Conservation (phyloP, 2,113 vertebrate genomes). For the Bubo scandiacus region DNA sequence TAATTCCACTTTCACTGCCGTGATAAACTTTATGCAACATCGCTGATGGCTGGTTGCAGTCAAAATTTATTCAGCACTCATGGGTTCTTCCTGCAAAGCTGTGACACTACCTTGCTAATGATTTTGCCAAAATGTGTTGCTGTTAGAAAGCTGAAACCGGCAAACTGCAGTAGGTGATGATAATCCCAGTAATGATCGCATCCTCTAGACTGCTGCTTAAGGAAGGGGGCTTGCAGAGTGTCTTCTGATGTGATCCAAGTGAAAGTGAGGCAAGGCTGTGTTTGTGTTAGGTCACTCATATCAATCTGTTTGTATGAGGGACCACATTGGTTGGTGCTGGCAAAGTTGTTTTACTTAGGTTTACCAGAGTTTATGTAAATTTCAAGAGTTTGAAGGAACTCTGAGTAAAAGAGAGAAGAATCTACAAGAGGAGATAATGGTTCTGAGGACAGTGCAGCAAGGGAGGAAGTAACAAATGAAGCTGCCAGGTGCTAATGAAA, state of each 20-base stretch:
- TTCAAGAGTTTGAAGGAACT: neutral
- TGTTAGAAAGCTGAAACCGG: neutral
- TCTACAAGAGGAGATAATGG: neutral
- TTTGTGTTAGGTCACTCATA: neutral
- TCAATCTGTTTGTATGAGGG: neutral
- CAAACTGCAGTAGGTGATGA: neutral
- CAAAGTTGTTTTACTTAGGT: neutral
- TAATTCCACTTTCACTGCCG: neutral
- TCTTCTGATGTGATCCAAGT: neutral
- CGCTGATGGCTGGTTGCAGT: neutral
- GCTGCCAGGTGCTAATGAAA: neutral
- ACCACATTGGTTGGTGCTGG: neutral
- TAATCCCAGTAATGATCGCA: neutral
- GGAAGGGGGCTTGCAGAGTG: neutral
- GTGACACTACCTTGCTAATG: neutral
- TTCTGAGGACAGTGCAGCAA: neutral
- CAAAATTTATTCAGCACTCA: neutral
- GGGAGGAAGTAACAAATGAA: neutral
- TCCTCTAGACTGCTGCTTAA: neutral
- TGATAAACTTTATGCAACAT: neutral
- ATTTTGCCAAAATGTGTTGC: neutral
- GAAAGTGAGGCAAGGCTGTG: neutral
- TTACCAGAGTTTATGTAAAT: neutral
- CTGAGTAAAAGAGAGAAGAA: neutral
- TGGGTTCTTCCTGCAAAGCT: neutral